Evolutionary conservation across 2,113 vertebrate species (phyloP).

Genomic region (Apodemus sylvaticus): DNA sequence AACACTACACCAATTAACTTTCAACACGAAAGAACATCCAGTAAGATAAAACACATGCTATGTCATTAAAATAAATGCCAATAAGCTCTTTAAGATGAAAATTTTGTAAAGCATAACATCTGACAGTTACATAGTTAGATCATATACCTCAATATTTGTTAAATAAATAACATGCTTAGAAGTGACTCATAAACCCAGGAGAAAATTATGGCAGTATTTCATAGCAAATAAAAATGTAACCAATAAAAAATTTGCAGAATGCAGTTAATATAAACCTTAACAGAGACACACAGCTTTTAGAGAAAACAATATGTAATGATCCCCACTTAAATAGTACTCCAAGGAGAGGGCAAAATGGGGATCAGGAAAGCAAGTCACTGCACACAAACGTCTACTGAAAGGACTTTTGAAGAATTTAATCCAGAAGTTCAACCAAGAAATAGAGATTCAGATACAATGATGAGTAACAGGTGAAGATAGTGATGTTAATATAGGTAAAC

Average conservation of each 20-base stretch:
- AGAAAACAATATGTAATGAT: neutral
- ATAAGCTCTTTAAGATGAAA: neutral
- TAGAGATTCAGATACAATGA: neutral
- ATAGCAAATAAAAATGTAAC: neutral
- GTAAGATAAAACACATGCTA: neutral
- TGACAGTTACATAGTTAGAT: neutral
- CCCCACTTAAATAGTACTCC: neutral
- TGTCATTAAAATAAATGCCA: neutral
- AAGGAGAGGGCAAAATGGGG: neutral
- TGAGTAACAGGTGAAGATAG: neutral
- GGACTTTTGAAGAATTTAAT: neutral
- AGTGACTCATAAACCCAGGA: too few relatives aligned
- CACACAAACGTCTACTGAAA: neutral
- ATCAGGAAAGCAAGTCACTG: neutral
- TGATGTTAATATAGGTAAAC: neutral
- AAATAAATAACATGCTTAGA: neutral
- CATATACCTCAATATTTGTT: neutral
- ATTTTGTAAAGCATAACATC: neutral
- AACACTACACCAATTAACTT: neutral
- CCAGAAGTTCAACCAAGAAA: neutral
- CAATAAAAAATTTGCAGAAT: neutral
- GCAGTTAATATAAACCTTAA: neutral
- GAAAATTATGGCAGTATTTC: neutral
- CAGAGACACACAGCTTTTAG: neutral
- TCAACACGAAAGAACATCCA: neutral